Base-by-base conservation (phyloP, 2,888 invertebrate genomes). In the Piscicola geometra region DNA sequence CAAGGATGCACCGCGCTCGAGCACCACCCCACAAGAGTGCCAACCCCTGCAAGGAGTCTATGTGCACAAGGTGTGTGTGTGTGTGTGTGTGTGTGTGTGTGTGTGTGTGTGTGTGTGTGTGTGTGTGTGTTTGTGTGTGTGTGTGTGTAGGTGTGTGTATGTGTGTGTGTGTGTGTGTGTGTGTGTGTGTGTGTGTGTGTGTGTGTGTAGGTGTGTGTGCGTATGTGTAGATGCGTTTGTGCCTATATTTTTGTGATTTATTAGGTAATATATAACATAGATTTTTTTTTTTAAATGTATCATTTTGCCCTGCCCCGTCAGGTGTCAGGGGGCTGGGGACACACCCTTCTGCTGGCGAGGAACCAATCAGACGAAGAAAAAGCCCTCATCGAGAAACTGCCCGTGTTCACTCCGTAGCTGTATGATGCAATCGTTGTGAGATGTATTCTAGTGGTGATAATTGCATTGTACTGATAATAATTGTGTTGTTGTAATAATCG, bases 11-110 rank as follows among this genome's bases (percentile, higher is more conserved):
- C 82, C 84, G 81, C 94, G 93, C 83, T 93, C 94, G 0, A 91
- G 93, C 1, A 91, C 93, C 0, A 89, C 89, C 41, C 94, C 95
- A 32, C 91, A 92, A 86, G 95, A 95, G 87, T 93, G 94, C 74
- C 88, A 87, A 79, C 83, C 87, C 1, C 80, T 88, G 64, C 90
- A 82, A 75, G 91, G 91, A 50, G 87, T 92, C 77, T 90, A 91
- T 86, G 89, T 93, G 79, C 89, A 90, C 67, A 89, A 90, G 79
- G 89, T 94, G 25, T 67, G 67, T 67, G 32, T 32, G 35, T 67
- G 67, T 67, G 35, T 67, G 67, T 67, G 67, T 67, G 35, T 35
- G 33, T 67, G 67, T 67, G 67, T 67, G 67, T 67, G 35, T 67
- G 35, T 67, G 32, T 67, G 35, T 67, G 67, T 67, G 67, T 67